phyloP scores from a whole-genome alignment of 2,113 vertebrate genomes.

The Lophotis ruficrista region DNA sequence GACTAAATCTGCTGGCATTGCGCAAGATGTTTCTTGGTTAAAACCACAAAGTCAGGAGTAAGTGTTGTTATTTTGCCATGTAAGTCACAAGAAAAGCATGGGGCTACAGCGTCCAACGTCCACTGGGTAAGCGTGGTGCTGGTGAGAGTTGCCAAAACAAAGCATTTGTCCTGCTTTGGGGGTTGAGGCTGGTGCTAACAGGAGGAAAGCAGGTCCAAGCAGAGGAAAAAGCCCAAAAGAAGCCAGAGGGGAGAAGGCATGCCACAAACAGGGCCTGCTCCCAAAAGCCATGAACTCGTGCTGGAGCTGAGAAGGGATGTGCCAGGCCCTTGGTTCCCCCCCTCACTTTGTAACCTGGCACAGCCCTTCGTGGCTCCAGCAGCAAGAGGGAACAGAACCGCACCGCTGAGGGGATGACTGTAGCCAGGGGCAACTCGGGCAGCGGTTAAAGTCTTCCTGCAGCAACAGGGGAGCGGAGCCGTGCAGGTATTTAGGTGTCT shows the following conservation, averaged over 20 bases:
- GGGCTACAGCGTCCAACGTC: not conserved
- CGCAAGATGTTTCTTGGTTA: not conserved
- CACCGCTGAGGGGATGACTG: accelerated
- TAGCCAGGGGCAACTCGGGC: accelerated
- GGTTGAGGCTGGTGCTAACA: not conserved
- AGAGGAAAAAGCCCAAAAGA: not conserved
- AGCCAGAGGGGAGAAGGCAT: not conserved
- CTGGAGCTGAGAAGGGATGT: not conserved
- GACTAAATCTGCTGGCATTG: not conserved
- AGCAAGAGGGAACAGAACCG: not conserved
- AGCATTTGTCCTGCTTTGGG: not conserved
- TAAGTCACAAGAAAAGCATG: accelerated
- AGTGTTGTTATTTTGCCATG: not conserved
- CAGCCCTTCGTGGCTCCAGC: not conserved
- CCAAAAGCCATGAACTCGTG: not conserved
- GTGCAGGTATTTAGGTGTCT: not conserved
- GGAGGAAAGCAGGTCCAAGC: accelerated
- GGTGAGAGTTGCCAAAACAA: not conserved
- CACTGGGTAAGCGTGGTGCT: too few relatives aligned
- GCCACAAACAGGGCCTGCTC: not conserved
- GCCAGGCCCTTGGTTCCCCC: not conserved
- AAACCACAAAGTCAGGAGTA: not conserved
- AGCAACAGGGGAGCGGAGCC: accelerated
- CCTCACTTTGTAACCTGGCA: not conserved
- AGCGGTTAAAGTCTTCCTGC: accelerated